Percentiles rank a stretch among this genome's conserved stretches.
These are phyloP conservation scores for Synaphobranchus kaupii DNA, from an alignment of 2,797 vertebrate genomes.

Conservation along the genomic window DNA sequence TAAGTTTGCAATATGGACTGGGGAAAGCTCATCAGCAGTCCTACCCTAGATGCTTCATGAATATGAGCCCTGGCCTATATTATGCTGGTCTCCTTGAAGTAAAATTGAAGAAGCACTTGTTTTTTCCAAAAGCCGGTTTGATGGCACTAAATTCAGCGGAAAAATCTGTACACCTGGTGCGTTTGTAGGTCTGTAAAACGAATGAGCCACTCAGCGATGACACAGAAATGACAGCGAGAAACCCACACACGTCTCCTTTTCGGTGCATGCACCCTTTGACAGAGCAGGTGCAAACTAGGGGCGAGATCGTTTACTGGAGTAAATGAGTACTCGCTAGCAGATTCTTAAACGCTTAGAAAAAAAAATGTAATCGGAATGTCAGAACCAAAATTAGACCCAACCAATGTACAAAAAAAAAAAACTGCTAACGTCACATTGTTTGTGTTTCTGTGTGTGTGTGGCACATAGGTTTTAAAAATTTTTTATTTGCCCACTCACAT, in stretches of 20 bases:
- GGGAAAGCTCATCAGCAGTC: not conserved
- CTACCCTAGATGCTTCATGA: not conserved
- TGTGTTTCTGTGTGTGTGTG: too few relatives aligned
- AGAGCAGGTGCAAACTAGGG: too few relatives aligned
- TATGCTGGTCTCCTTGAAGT: not conserved
- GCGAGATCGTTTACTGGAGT: too few relatives aligned
- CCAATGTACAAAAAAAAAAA: too few relatives aligned
- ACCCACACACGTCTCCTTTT: not conserved
- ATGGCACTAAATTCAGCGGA: not conserved
- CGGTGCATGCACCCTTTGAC: too few relatives aligned
- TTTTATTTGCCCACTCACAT: too few relatives aligned
- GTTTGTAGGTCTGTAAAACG: not conserved
- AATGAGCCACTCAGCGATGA: not conserved
- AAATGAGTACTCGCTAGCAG: too few relatives aligned
- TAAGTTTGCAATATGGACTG: not conserved
- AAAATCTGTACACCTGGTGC: not conserved
- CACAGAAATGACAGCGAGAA: not conserved
- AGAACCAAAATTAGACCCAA: too few relatives aligned
- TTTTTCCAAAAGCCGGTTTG: not conserved
- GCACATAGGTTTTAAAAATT: too few relatives aligned
- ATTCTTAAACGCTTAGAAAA: too few relatives aligned
- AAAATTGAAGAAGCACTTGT: not conserved
- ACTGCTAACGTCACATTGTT: too few relatives aligned
- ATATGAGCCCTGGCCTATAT: not conserved
- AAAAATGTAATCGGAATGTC: too few relatives aligned